A percentile compares a stretch with the other conserved stretches of the same genome.
Evolutionary conservation across 2,888 invertebrate species (phyloP).

Genomic region (Melitaea athalia): DNA sequence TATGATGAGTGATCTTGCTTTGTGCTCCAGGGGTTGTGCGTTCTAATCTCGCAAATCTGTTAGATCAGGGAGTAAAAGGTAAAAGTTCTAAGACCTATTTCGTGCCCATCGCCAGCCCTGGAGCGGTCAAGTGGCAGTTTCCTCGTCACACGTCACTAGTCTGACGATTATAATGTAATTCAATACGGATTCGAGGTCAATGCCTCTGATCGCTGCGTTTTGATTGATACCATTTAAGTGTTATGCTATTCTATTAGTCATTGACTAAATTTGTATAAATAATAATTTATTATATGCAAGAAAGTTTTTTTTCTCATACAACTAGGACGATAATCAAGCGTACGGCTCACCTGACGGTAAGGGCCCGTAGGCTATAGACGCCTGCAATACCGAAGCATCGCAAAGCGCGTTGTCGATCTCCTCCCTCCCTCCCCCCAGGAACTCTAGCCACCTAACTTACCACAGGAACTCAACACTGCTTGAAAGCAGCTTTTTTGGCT

Average conservation of each 20-base stretch:
- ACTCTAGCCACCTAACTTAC: too few relatives aligned
- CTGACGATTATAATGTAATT: slow-evolving; percentile 22
- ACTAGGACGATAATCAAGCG: too few relatives aligned
- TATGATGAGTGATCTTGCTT: too few relatives aligned
- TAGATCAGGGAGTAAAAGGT: background rate
- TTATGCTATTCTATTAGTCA: slow-evolving; percentile 6
- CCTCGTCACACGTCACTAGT: slow-evolving; percentile 19
- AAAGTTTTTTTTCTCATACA: background rate
- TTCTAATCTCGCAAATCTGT: too few relatives aligned
- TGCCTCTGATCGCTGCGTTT: slow-evolving; percentile 14
- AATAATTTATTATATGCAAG: background rate
- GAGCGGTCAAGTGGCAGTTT: slow-evolving; percentile 6
- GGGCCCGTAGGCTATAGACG: too few relatives aligned
- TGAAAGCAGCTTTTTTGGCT: too few relatives aligned
- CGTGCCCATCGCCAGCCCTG: background rate
- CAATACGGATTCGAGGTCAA: slow-evolving; percentile 28
- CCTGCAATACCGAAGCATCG: too few relatives aligned
- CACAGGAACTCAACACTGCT: too few relatives aligned
- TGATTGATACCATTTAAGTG: slow-evolving; percentile 13
- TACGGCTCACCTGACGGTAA: too few relatives aligned
- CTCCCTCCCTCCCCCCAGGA: too few relatives aligned
- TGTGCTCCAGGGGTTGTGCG: too few relatives aligned
- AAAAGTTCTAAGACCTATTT: background rate
- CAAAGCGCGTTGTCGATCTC: too few relatives aligned
- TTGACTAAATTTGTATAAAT: background rate